Conservation (phyloP, 2,113 vertebrate species). For the Rutilus rutilus region DNA sequence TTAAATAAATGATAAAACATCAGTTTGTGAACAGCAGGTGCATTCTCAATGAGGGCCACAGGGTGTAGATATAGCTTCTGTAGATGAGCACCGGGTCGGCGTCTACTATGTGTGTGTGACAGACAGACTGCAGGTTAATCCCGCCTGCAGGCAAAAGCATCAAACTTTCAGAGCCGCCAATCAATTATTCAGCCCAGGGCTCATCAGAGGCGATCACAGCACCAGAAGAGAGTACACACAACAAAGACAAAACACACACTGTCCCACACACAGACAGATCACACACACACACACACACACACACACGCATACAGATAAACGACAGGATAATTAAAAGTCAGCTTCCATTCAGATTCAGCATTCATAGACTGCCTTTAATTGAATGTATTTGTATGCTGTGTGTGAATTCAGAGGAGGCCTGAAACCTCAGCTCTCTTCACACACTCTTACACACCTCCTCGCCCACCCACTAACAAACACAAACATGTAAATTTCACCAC, state of each 20-base stretch:
- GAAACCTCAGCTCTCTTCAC: constrained; percentile 3
- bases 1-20: constrained; percentile 24
- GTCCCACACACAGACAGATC: constrained; percentile 26
- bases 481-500: neutral
- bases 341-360: constrained; percentile 15
- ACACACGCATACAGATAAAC: neutral
- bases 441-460: neutral
- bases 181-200: constrained; percentile 77
- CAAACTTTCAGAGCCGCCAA: constrained; percentile 77
- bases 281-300: constrained; percentile 8
- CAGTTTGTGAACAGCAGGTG: constrained; percentile 30
- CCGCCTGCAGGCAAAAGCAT: constrained; percentile 73
- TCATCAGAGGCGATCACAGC: constrained; percentile 72
- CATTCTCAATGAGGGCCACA: constrained; percentile 41
- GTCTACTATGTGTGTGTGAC: neutral
- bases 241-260: constrained; percentile 3
- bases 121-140: constrained; percentile 73
- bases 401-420: constrained; percentile 34
- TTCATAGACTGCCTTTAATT: constrained; percentile 24
- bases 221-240: constrained; percentile 57
- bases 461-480: constrained; percentile 15
- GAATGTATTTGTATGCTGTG: neutral
- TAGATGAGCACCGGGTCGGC: neutral
- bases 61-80: constrained; percentile 37
- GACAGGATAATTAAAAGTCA: constrained; percentile 32